Conservation (phyloP, 2,113 vertebrate species). For the Corynorhinus townsendii region DNA sequence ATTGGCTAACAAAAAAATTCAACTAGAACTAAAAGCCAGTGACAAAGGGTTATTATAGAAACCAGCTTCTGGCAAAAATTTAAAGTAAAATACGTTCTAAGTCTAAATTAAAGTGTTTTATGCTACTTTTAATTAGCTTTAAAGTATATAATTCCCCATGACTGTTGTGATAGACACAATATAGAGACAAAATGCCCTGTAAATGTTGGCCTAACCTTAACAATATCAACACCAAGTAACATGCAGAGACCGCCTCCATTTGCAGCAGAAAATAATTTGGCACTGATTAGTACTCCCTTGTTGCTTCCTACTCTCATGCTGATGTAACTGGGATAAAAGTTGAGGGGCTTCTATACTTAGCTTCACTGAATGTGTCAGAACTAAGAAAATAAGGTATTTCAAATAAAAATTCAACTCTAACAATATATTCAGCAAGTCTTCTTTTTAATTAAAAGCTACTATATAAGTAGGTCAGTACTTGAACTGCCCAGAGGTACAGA, state of each 20-base stretch:
- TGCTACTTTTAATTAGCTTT: conserved; percentile 38
- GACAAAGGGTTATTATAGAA: conserved; percentile 49
- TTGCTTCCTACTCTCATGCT: conserved; percentile 12
- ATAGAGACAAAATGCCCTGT: neutral
- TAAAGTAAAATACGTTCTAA: conserved; percentile 42
- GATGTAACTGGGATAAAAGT: neutral
- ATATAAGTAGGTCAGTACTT: neutral
- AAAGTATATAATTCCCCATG: neutral
- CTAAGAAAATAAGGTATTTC: conserved; percentile 29
- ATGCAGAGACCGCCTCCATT: neutral
- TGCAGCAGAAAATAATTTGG: conserved; percentile 2
- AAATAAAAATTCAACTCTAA: conserved; percentile 45
- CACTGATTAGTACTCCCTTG: neutral
- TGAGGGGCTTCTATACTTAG: neutral
- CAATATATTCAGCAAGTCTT: conserved; percentile 12
- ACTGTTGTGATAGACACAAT: neutral
- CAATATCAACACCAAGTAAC: neutral
- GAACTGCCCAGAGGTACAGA: neutral
- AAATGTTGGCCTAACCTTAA: conserved; percentile 33
- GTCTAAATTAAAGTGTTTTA: conserved; percentile 15
- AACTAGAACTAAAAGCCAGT: neutral
- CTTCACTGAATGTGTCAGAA: neutral
- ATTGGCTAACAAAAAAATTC: neutral
- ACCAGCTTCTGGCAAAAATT: conserved; percentile 47
- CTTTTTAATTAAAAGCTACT: conserved; percentile 33